Evolutionary conservation across 2,888 invertebrate species (phyloP).

Genomic region (Drosophila nr. perissopoda): DNA sequence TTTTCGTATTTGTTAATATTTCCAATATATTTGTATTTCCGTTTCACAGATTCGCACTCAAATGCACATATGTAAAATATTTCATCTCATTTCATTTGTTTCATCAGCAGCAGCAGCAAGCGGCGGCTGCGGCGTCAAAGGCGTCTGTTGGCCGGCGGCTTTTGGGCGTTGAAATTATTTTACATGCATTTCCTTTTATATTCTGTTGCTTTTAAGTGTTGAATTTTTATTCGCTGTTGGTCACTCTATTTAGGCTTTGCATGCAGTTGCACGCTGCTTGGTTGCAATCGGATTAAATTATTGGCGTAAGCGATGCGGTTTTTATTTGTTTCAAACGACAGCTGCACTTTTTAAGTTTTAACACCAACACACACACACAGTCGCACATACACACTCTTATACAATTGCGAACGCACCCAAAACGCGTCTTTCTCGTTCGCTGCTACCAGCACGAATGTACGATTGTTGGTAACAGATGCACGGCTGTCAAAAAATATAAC

Average conservation of each 20-base stretch:
- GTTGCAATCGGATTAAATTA: constrained; percentile 36
- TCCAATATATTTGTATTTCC: constrained; percentile 51
- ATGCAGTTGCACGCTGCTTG: constrained; percentile 30
- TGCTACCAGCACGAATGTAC: constrained; percentile 62
- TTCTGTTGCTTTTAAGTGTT: constrained; percentile 10
- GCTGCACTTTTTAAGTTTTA: constrained; percentile 65
- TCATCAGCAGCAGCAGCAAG: constrained; percentile 32
- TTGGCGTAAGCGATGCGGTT: constrained; percentile 38
- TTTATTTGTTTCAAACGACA: constrained; percentile 72
- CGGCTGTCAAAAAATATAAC: constrained; percentile 20
- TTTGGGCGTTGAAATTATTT: constrained; percentile 72
- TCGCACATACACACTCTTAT: constrained; percentile 22
- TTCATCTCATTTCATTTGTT: constrained; percentile 61
- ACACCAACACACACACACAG: constrained; percentile 48
- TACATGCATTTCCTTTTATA: constrained; percentile 42
- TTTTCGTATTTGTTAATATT: constrained; percentile 52
- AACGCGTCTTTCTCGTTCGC: constrained; percentile 66
- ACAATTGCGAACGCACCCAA: constrained; percentile 52
- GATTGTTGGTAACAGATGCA: constrained; percentile 28
- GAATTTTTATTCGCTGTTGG: constrained; percentile 18
- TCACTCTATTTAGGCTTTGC: constrained; percentile 8
- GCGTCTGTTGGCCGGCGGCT: constrained; percentile 69
- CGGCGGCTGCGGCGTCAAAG: constrained; percentile 35
- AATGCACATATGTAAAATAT: constrained; percentile 39
- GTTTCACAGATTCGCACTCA: constrained; percentile 58